These are phyloP conservation scores for Orussus abietinus DNA, from an alignment of 1,140 invertebrate species.

Conservation along the genomic window DNA sequence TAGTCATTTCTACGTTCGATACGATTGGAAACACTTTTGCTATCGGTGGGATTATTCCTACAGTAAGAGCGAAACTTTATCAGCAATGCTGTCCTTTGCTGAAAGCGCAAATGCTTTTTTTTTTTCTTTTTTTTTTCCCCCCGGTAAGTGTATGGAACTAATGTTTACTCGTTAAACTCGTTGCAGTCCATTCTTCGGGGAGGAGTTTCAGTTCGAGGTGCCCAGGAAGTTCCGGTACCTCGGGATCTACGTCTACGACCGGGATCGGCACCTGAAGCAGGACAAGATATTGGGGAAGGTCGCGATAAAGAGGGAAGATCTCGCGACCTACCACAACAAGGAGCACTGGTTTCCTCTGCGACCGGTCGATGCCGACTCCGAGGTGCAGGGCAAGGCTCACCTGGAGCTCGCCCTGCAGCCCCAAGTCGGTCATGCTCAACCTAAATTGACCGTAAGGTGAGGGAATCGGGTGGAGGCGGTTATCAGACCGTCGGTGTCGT, in stretches of 20 bases:
- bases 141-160: no score
- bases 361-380: constrained; percentile 80
- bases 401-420: constrained; percentile 60
- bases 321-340: constrained; percentile 81
- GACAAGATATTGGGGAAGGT: constrained; percentile 87
- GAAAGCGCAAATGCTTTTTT: no score
- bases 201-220: constrained; percentile 90
- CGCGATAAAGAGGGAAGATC: constrained; percentile 79
- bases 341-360: constrained; percentile 88
- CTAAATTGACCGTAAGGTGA: constrained; percentile 46
- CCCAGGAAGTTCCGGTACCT: constrained; percentile 83
- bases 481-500: no score
- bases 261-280: constrained; percentile 74
- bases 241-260: constrained; percentile 82
- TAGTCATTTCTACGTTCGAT: no score
- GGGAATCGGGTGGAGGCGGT: no score
- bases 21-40: no score
- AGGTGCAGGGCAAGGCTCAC: constrained; percentile 82
- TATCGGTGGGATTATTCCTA: no score
- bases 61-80: no score
- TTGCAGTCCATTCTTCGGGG: constrained; percentile 85
- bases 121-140: constrained; percentile 29
- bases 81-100: no score
- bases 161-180: no score
- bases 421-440: constrained; percentile 41